Evolutionary conservation across 2,888 invertebrate species (phyloP), one percentile per base, ranked within the genome.

Genomic region (Metellina segmentata): DNA sequence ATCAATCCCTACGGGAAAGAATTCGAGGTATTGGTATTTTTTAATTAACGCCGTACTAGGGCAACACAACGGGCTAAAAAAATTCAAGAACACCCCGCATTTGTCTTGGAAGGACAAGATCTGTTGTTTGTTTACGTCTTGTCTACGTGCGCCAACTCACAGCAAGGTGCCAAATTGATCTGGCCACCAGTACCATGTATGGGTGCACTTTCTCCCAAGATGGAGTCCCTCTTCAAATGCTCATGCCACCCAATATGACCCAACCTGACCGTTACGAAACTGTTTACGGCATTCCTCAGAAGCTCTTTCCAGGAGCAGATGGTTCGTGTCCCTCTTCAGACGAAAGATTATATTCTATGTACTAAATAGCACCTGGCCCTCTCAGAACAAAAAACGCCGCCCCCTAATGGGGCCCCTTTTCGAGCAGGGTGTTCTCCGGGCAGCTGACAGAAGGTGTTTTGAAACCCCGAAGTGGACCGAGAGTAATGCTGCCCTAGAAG

Each of bases 381-480:
- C 61, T 16, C 61, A 61, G 61, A 61, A 61, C 61, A 61, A 61
- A 61, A 61, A 61, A 61, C 13, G 61, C 61, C 61, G 61, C 11
- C 61, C 61, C 61, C 16, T 9, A 61, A 61, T 16, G 61, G 9
- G 61, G 61, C 61, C 61, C 61, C 61, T 16, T 16, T 16, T 11
- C 61, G 61, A 61, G 5, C 61, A 61, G 61, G 61, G 61, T 61
- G 61, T 61, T 61, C 61, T 61, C 13, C 9, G 61, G 61, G 61
- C 61, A 61, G 61, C 61, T 61, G 61, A 61, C 61, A 61, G 61
- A 61, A 61, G 61, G 61, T 61, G 61, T 61, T 61, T 61, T 61
- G 61, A 16, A 61, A 61, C 13, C 61, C 34, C 34, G 34, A 34
- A 34, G 34, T 34, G 34, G 34, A 34, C 34, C 34, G 34, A 34